Base-by-base conservation (phyloP, 2,888 invertebrate species). In the Harpagoxenus sublaevis region DNA sequence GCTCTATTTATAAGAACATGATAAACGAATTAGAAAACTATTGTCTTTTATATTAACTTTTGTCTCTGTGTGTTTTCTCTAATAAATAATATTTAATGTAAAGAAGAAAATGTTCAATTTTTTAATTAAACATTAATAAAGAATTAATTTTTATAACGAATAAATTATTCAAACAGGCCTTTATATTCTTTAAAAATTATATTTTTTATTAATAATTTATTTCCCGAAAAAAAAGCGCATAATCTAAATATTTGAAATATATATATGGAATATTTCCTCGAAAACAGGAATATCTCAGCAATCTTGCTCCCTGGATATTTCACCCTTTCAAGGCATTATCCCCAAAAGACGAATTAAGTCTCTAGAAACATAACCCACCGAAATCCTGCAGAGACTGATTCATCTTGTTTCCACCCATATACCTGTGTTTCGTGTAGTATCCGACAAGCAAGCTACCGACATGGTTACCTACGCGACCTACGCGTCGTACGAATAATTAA, bases 331-430 rank as follows among this genome's bases (percentile, higher is more conserved):
- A 60, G 18, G 4, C 45, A 39, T 1, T 55, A 15, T 23, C 5
- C 73, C 10, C 55, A 57, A 78, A 60, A 71, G 79, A 71, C 60
- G 9, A 60, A 60, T 79, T 79, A 79, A 70, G 48, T 18, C n/a
- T 8, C 8, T 60, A 81, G 39, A 48, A 81, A 71, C 71, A 79
- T 10, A 48, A 62, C 18, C 60, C 71, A 60, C 3, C 12, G n/a
- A 81, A 60, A 71, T 60, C n/a, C 73, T 60, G 12, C 35, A 28
- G 71, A 48, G 73, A 39, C 79, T 71, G 39, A 81, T 81, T 81
- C 39, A 48, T 71, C 79, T 79, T 71, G 39, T 39, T 79, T 48
- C 48, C 35, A 60, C 15, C 45, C 15, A 55, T 42, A 31, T 55
- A 78, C 31, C n/a, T 79, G 28, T 62, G 9, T 71, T 39, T 1